Base-by-base conservation (phyloP, 37 sponge, comb jelly and placozoan species). In the Beroe forskalii region DNA sequence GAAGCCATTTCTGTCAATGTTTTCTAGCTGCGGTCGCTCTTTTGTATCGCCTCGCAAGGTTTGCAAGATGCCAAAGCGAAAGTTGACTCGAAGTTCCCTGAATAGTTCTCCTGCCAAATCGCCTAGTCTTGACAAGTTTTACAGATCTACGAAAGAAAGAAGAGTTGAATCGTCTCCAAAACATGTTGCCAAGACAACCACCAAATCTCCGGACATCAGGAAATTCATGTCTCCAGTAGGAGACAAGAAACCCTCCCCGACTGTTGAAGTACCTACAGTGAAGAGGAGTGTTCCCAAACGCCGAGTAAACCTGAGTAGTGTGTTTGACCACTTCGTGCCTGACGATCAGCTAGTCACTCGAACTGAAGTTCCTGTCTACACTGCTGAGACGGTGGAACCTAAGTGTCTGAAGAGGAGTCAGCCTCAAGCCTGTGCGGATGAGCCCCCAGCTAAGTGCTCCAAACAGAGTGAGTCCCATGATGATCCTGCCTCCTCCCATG, bases 61-160 rank as follows among this genome's bases (percentile, higher is more conserved):
- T 63, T 36, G 27, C 39, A 31, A 69, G 72, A 69, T 69, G 72
- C 72, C 72, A 17, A 69, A 69, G 32, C 72, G 72, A 8, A 69
- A 33, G 39, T 20, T 69, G 19, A 32, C 39, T 32, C 27, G 72
- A 32, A 63, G 66, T 19, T 63, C 66, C 25, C 66, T 63, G 4
- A 63, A 8, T 30, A 63, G 66, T 19, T 6, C 55, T 48, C 38
- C 72, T 12, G 32, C 14, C 1, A 32, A 36, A 37, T 69, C 72
- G 1, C 72, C 72, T 69, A 33, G 72, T 33, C 38, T 69, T 4
- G 72, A 69, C 72, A 28, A 36, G 38, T 69, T 36, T 37, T 69
- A 36, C 72, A 32, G 38, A 69, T 69, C 72, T 1, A 69, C 72
- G 9, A 69, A 69, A 33, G 72, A 69, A 36, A 32, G 72, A 37